Conservation (phyloP, 2,888 invertebrate species). For the Mythimna pallens region DNA sequence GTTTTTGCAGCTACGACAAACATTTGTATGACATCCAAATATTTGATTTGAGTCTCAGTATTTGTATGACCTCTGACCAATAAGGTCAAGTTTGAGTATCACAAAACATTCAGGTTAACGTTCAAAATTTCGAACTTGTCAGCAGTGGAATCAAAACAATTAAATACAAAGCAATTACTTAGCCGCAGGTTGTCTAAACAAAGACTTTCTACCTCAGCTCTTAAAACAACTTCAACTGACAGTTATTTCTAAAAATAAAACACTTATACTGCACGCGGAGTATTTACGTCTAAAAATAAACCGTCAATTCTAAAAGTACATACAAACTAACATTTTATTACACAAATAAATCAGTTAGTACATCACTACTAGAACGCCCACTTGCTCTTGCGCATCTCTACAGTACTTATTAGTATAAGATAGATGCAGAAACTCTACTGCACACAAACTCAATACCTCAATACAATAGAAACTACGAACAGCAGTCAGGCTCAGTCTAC, state of each 20-base stretch:
- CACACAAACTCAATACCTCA: not conserved
- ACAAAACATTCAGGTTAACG: not conserved
- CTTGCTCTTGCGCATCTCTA: slow-evolving; percentile 46
- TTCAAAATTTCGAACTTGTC: not conserved
- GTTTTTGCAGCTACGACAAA: slow-evolving; percentile 9
- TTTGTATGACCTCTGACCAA: slow-evolving; percentile 2
- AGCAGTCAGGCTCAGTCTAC: not conserved
- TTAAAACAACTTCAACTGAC: slow-evolving; percentile 33
- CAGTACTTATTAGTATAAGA: not conserved
- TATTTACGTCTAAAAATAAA: slow-evolving; percentile 55
- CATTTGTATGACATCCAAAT: slow-evolving; percentile 3
- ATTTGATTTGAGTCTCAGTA: not conserved
- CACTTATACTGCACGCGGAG: slow-evolving; percentile 38
- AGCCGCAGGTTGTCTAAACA: slow-evolving; percentile 6
- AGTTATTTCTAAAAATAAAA: slow-evolving; percentile 51
- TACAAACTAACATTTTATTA: slow-evolving; percentile 61
- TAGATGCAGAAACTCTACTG: slow-evolving; percentile 31
- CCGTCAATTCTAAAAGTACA: slow-evolving; percentile 44
- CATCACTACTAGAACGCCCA: slow-evolving; percentile 62
- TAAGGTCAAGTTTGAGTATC: not conserved
- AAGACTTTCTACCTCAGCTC: slow-evolving; percentile 23
- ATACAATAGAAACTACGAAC: not conserved
- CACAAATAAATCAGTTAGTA: slow-evolving; percentile 61
- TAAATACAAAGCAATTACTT: slow-evolving; percentile 28
- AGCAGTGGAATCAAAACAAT: slow-evolving; percentile 15